phyloP scores from a whole-genome alignment of 2,113 vertebrate genomes.

The Prunella himalayana region DNA sequence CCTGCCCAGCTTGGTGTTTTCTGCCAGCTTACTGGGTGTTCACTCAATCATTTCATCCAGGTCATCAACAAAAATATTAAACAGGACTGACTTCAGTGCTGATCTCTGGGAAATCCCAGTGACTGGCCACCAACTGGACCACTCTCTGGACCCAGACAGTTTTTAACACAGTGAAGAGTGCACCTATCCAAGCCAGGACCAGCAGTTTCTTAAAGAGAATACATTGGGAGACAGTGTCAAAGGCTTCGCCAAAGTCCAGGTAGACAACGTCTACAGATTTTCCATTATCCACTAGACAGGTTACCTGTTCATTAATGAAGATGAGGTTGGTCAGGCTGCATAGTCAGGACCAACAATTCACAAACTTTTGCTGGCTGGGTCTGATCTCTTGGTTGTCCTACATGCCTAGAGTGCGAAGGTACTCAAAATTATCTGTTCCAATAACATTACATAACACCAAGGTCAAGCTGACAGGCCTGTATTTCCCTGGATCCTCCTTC shows the following conservation, averaged over 20 bases:
- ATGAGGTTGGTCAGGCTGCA: background rate
- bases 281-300: too few species aligned
- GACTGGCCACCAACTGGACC: too few species aligned
- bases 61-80: background rate
- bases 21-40: background rate
- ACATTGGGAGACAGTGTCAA: background rate
- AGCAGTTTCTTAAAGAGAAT: background rate
- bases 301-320: too few species aligned
- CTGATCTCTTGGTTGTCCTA: background rate
- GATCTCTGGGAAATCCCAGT: background rate
- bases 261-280: background rate
- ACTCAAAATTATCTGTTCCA: background rate
- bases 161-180: background rate
- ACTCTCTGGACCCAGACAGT: background rate
- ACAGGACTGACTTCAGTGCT: background rate
- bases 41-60: background rate
- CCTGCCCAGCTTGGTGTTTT: background rate
- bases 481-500: background rate
- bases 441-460: background rate
- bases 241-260: background rate
- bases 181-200: background rate
- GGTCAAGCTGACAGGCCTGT: background rate
- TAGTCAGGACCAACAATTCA: rapidly evolving
- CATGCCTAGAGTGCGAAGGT: background rate
- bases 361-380: background rate